A percentile compares a stretch with the other conserved stretches of the same genome.
phyloP scores from a whole-genome alignment of 2,797 vertebrate species.

The Apogon hyalosoma region DNA sequence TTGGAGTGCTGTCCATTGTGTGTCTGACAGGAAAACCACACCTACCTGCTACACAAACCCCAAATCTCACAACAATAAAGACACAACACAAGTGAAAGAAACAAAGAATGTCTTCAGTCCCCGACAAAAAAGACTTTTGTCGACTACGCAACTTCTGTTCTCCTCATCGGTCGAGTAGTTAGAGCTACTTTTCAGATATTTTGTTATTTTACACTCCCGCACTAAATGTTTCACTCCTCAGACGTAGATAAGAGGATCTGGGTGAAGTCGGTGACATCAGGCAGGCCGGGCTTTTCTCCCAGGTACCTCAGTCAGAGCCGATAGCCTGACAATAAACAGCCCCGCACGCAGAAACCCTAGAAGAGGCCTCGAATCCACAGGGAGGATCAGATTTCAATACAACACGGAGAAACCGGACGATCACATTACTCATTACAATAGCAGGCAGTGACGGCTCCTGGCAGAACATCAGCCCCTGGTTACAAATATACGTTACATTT shows the following conservation, averaged over 20 bases:
- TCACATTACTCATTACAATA: constrained; percentile 42
- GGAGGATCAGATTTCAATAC: constrained; percentile 41
- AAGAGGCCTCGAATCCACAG: constrained; percentile 13
- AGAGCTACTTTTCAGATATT: too few species aligned
- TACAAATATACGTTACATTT: constrained; percentile 1
- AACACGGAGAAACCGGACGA: constrained; percentile 15
- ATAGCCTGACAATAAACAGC: constrained; percentile 11
- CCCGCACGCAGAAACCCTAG: constrained; percentile 37
- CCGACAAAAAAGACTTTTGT: too few species aligned
- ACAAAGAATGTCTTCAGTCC: too few species aligned
- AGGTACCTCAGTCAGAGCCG: neutral
- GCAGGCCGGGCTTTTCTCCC: constrained; percentile 6
- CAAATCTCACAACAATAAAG: too few species aligned
- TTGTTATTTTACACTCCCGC: neutral
- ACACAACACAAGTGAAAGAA: too few species aligned
- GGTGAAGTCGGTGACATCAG: neutral
- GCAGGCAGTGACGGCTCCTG: neutral
- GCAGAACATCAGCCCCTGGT: constrained; percentile 7
- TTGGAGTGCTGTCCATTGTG: too few species aligned
- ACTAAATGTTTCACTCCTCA: neutral
- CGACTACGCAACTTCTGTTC: too few species aligned
- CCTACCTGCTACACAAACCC: too few species aligned
- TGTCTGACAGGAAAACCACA: too few species aligned
- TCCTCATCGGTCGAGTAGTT: too few species aligned
- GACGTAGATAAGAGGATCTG: neutral